Evolutionary conservation across 2,113 vertebrate genomes (phyloP).

Genomic region (Cynopterus brachyotis): DNA sequence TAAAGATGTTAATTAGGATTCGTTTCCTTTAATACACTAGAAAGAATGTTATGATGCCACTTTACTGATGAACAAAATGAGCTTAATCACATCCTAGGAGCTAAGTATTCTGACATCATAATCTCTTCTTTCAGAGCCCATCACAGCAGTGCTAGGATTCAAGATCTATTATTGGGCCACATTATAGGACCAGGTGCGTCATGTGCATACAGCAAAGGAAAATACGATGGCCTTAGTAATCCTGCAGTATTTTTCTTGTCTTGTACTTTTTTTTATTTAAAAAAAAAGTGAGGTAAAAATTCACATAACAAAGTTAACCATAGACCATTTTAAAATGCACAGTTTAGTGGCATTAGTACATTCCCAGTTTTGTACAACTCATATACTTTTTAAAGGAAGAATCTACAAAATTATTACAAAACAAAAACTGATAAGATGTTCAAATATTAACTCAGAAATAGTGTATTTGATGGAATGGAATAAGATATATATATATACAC

Average conservation of each 20-base stretch:
- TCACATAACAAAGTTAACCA: background rate
- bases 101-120: constrained; percentile 1
- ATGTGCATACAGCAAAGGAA: background rate
- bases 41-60: constrained; percentile 31
- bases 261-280: background rate
- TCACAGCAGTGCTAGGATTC: background rate
- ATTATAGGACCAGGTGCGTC: background rate
- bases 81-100: constrained; percentile 25
- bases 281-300: background rate
- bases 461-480: background rate
- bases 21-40: constrained; percentile 39
- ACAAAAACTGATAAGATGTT: background rate
- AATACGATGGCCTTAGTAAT: background rate
- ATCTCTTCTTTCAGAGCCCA: background rate
- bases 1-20: constrained; percentile 46
- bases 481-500: background rate
- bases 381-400: background rate
- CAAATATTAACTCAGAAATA: background rate
- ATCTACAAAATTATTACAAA: background rate
- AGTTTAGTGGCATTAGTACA: background rate
- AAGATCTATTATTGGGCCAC: background rate
- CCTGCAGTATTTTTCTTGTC: background rate
- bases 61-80: constrained; percentile 44
- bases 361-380: background rate
- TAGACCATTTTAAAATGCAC: background rate